Base-by-base conservation (phyloP, 35 echinoderm and acorn worm genomes). In the Heliocidaris tuberculata region DNA sequence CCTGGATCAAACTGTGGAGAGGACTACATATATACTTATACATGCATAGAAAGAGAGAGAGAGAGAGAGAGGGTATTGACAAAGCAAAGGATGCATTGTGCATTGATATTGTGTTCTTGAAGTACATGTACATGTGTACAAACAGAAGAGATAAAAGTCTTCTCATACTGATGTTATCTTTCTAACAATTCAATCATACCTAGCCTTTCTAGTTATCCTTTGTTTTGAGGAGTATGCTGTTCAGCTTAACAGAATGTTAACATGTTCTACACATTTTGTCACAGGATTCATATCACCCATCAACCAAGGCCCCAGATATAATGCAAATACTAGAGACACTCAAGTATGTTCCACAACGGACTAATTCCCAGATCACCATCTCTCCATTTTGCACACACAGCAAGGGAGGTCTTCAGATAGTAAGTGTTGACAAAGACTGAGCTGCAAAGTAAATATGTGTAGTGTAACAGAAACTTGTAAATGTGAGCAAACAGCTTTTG, bases 381-480 rank as follows among this genome's bases (percentile, higher is more conserved):
- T 11, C 52, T 78, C 65, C 15, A 78, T 78, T 78, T 5, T 78
- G 27, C 65, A 7, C 6, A 7, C 65, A 78, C 21, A n/a, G 7
- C 35, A 42, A 42, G 7, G 17, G 65, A 78, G 21, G 27, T 19
- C 65, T 78, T 27, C 65, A 78, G 65, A 78, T 78, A 78, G 65
- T 78, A 78, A 78, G 27, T 78, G 27, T 78, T 78, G 65, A 78
- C 65, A 78, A 19, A 78, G 65, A 78, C 65, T 78, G 2, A 78
- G 65, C 65, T 78, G 65, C 27, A 27, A 78, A 27, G 65, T 78
- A 21, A 78, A 78, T 78, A 78, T 78, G 65, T 4, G 2, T 19
- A 78, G 21, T 78, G 65, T 78, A 78, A 78, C 65, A 78, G 65
- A 78, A 78, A 78, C 65, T n/a, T 78, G 65, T 70, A 70, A 70